phyloP scores from a whole-genome alignment of 2,113 vertebrate species.

The Mungos mungo region DNA sequence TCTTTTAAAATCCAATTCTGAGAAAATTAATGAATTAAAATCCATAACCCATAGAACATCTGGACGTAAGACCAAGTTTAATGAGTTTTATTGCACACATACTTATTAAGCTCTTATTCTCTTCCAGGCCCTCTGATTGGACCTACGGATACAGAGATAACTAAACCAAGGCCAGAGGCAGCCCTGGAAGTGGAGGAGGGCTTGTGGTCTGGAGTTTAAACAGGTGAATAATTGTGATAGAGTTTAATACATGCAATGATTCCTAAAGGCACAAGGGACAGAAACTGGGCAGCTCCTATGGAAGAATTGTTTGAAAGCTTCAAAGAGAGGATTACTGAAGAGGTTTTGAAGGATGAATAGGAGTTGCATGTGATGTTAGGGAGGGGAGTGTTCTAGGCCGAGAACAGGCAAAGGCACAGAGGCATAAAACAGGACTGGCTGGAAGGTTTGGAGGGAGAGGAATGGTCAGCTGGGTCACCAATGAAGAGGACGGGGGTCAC shows the following conservation, averaged over 20 bases:
- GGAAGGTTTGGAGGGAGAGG: not conserved
- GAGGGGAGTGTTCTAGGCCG: not conserved
- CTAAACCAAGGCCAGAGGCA: not conserved
- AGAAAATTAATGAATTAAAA: not conserved
- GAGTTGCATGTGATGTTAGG: not conserved
- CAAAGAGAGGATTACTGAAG: not conserved
- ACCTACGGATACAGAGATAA: not conserved
- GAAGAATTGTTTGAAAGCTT: not conserved
- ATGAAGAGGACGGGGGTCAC: not conserved
- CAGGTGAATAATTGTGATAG: not conserved
- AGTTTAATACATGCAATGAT: not conserved
- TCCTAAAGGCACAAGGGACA: not conserved
- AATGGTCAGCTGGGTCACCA: not conserved
- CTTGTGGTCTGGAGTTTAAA: not conserved
- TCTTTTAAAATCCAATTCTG: constrained; percentile 3
- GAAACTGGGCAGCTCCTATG: not conserved
- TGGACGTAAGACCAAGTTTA: not conserved
- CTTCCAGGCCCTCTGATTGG: not conserved
- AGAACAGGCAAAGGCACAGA: not conserved
- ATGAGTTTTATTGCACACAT: not conserved
- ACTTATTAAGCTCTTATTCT: not conserved
- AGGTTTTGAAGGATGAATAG: constrained; percentile 20
- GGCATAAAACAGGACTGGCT: not conserved
- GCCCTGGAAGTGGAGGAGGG: not conserved
- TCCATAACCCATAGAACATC: not conserved